phyloP scores from a whole-genome alignment of 2,888 invertebrate species.

The Rhamphomyia laevipes region DNA sequence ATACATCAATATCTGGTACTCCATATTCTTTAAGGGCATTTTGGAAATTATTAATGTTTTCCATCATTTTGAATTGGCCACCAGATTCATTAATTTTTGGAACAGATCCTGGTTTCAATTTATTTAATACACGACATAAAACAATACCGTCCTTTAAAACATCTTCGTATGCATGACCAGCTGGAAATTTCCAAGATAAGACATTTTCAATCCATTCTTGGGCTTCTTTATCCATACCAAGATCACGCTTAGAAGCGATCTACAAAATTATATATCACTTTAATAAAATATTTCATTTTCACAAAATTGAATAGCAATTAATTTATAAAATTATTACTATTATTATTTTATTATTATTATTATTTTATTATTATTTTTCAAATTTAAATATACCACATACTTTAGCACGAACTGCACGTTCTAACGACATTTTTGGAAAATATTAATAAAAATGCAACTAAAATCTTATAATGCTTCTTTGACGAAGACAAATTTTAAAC shows the following conservation, averaged over 20 bases:
- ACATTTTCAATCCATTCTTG: slow-evolving; percentile 86
- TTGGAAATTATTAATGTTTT: slow-evolving; percentile 92
- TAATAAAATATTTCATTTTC: slow-evolving; percentile 6
- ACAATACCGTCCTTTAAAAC: slow-evolving; percentile 84
- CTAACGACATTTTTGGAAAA: slow-evolving; percentile 61
- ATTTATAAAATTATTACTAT: not conserved
- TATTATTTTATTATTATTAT: too few relatives aligned
- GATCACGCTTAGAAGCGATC: slow-evolving; percentile 75
- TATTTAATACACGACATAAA: slow-evolving; percentile 90
- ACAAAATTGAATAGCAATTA: not conserved
- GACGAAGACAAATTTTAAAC: too few relatives aligned
- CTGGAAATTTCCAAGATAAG: slow-evolving; percentile 78
- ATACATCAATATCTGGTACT: slow-evolving; percentile 80
- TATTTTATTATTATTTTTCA: too few relatives aligned
- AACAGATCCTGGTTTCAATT: slow-evolving; percentile 76
- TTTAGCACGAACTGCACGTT: slow-evolving; percentile 85
- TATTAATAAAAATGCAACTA: too few relatives aligned
- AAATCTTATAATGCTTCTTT: too few relatives aligned
- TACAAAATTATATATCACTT: slow-evolving; percentile 29
- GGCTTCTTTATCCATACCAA: slow-evolving; percentile 72
- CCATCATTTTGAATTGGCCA: slow-evolving; percentile 99
- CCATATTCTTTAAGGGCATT: slow-evolving; percentile 78
- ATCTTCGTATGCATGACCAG: slow-evolving; percentile 72
- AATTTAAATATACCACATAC: slow-evolving; percentile 51
- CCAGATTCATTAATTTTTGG: slow-evolving; percentile 86